These are phyloP conservation scores for Trissonchulus latispiculum DNA, from an alignment of 2,888 invertebrate genomes.

Conservation along the genomic window DNA sequence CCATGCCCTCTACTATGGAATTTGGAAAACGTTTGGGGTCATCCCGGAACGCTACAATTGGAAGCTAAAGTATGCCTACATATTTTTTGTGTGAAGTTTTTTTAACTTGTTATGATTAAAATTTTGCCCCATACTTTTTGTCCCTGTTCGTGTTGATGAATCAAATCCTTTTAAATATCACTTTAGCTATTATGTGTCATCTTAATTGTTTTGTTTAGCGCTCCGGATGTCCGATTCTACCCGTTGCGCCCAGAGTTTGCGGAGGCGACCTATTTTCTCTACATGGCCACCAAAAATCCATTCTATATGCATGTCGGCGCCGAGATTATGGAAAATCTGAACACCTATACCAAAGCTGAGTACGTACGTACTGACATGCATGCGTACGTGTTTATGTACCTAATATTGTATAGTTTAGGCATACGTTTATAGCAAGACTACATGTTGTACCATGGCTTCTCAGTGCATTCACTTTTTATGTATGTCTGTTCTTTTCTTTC, in stretches of 20 bases:
- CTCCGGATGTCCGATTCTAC: slow-evolving; percentile 55
- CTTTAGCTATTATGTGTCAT: too few species aligned
- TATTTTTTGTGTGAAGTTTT: too few species aligned
- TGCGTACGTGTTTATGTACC: too few species aligned
- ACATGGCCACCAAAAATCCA: slow-evolving; percentile 56
- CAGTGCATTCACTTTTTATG: neutral
- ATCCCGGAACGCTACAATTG: slow-evolving; percentile 52
- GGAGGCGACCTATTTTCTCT: slow-evolving; percentile 57
- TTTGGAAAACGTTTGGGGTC: slow-evolving; percentile 55
- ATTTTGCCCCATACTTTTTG: too few species aligned
- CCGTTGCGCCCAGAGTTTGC: slow-evolving; percentile 57
- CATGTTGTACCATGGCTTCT: too few species aligned
- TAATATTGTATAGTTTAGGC: too few species aligned
- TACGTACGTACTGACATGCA: too few species aligned
- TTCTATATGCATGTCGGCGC: slow-evolving; percentile 58
- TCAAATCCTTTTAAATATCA: too few species aligned
- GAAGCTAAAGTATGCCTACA: slow-evolving; percentile 43
- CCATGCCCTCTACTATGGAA: slow-evolving; percentile 55
- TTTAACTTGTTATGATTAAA: too few species aligned
- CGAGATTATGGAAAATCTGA: slow-evolving; percentile 50
- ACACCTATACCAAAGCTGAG: slow-evolving; percentile 18
- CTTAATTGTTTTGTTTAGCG: too few species aligned
- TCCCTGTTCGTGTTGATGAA: too few species aligned
- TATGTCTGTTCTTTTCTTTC: slow-evolving; percentile 15
- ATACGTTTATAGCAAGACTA: too few species aligned